phyloP scores from a whole-genome alignment of 1,140 invertebrate genomes.

The Hypothenemus hampei region DNA sequence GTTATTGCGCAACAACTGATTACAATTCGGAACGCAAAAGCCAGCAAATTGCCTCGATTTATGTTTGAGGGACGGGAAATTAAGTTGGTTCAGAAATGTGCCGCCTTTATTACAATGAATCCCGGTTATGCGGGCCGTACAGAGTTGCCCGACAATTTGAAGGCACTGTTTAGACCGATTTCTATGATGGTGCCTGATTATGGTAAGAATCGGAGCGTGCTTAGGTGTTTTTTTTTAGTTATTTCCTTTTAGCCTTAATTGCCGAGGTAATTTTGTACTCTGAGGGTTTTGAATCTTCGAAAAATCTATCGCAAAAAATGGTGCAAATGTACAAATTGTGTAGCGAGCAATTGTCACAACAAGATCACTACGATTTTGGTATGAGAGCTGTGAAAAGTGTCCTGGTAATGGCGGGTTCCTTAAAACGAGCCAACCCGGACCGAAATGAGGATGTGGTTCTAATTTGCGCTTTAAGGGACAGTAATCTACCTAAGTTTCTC shows the following conservation, averaged over 20 bases:
- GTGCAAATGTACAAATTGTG: conserved; percentile 88
- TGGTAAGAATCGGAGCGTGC: conserved; percentile 47
- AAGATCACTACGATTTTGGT: conserved; percentile 91
- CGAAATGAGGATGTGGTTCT: conserved; percentile 73
- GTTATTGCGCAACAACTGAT: conserved; percentile 82
- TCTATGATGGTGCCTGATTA: conserved; percentile 94
- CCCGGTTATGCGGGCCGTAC: conserved; percentile 85
- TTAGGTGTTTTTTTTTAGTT: conserved; percentile 1
- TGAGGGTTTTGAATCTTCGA: conserved; percentile 85
- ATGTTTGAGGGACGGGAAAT: conserved; percentile 89
- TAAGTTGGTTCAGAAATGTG: conserved; percentile 76
- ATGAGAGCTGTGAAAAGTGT: conserved; percentile 75
- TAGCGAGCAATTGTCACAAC: conserved; percentile 86
- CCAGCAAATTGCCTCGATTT: conserved; percentile 63
- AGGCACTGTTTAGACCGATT: conserved; percentile 82
- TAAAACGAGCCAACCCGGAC: conserved; percentile 79
- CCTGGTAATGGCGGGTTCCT: conserved; percentile 78
- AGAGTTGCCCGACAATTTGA: conserved; percentile 75
- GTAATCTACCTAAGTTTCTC: conserved; percentile 89
- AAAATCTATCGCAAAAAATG: conserved; percentile 82
- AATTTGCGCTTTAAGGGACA: conserved; percentile 80
- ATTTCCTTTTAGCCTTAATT: conserved; percentile 63
- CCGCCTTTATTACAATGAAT: conserved; percentile 89
- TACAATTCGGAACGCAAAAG: conserved; percentile 71
- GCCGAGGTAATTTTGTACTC: conserved; percentile 90